These are phyloP conservation scores for Bujurquina vittata DNA, from an alignment of 2,113 vertebrate genomes.

Conservation along the genomic window DNA sequence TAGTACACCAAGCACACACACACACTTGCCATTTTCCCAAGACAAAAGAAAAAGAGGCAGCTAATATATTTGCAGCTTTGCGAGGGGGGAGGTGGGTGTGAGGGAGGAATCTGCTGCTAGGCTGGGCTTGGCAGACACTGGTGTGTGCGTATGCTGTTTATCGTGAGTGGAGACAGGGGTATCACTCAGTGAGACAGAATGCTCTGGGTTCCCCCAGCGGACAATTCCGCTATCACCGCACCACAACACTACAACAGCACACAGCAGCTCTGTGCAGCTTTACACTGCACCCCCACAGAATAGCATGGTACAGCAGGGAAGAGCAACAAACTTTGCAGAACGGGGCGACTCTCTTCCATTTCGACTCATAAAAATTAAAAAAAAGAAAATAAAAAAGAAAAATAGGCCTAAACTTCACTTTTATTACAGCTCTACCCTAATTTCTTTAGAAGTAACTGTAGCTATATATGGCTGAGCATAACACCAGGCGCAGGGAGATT, in stretches of 20 bases:
- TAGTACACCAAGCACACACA: constrained; percentile 37
- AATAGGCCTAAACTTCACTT: constrained; percentile 65
- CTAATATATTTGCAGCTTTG: constrained; percentile 82
- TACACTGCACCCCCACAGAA: constrained; percentile 56
- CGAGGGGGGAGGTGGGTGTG: constrained; percentile 42
- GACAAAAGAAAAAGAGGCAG: constrained; percentile 83
- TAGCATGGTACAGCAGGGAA: constrained; percentile 40
- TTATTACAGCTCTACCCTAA: constrained; percentile 42
- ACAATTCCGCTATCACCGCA: constrained; percentile 73
- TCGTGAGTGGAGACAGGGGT: constrained; percentile 83
- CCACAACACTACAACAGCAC: constrained; percentile 57
- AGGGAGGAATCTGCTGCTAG: constrained; percentile 69
- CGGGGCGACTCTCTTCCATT: constrained; percentile 27
- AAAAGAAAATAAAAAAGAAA: constrained; percentile 11
- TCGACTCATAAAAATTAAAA: constrained; percentile 32
- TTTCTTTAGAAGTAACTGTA: constrained; percentile 39
- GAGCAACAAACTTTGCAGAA: constrained; percentile 56
- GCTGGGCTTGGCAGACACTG: constrained; percentile 68
- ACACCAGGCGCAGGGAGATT: constrained; percentile 11
- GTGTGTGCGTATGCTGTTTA: constrained; percentile 74
- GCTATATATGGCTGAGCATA: constrained; percentile 27
- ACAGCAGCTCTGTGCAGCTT: constrained; percentile 60
- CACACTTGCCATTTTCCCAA: constrained; percentile 75
- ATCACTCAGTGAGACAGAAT: constrained; percentile 85
- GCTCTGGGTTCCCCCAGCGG: constrained; percentile 79